Base-by-base conservation (phyloP, 2,888 invertebrate genomes). In the Rotaria macrura region DNA sequence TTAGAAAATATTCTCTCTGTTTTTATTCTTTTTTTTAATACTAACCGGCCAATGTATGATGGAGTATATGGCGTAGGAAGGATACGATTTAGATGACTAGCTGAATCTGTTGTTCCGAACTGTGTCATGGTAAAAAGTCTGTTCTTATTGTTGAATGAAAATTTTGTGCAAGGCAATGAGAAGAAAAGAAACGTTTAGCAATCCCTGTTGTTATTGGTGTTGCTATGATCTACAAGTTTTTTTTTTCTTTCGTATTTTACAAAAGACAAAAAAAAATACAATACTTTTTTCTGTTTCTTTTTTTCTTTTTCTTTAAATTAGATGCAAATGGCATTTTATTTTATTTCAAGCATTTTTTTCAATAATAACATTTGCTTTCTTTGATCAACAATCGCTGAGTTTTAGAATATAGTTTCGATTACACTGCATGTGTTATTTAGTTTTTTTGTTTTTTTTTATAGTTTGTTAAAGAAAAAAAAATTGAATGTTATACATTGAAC, bases 71-170 rank as follows among this genome's bases (percentile, higher is more conserved):
- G 79, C 14, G 34, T 43, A 3, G 79, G 79, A 14, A 79, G 43
- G 4, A 79, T 79, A 14, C n/a, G 79, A 79, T 79, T 79, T 14
- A 79, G 79, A 79, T 79, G 79, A 40, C 25, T 79, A n/a, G 79
- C 79, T n/a, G 79, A 79, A 79, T 79, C 79, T n/a, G 79, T 79
- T n/a, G 25, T 23, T 23, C 79, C 79, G 34, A 79, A 79, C n/a
- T 79, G 79, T 40, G 79, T 79, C 79, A 79, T 79, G 25, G 10
- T 54, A 54, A 25, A 54, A 54, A 52, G 9, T 54, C 54, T 7
- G 25, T 25, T 6, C 25, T 54, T 54, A 14, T 57, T 57, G 25
- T 57, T 14, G 55, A 29, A 49, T 57, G 14, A 29, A 57, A 57
- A n/a, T 57, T 1, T 10, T 57, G 14, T 65, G 14, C 38, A 65